These are phyloP conservation scores for Cylloceria caligata DNA, from an alignment of 2,888 invertebrate genomes.

Conservation along the genomic window DNA sequence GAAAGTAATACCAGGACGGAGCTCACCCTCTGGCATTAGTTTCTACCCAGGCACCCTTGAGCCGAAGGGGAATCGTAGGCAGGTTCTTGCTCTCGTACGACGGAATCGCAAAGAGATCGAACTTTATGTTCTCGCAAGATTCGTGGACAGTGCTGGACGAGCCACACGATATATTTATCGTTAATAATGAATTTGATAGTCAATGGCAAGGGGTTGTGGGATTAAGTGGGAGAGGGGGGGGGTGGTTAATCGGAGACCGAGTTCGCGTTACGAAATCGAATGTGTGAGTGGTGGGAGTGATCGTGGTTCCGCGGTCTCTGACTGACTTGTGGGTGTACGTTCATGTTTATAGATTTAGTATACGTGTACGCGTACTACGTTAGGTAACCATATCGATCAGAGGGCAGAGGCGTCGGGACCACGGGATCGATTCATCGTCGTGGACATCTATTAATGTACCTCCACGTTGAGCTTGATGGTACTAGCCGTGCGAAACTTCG, in stretches of 20 bases:
- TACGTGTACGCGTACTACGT: not conserved
- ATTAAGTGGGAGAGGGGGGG: too few relatives aligned
- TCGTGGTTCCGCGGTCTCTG: slow-evolving; percentile 31
- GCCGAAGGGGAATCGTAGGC: not conserved
- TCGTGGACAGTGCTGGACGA: not conserved
- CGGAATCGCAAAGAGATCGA: not conserved
- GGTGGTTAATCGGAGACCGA: slow-evolving; percentile 28
- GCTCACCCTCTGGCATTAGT: too few relatives aligned
- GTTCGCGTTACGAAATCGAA: not conserved
- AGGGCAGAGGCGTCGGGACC: slow-evolving; percentile 5
- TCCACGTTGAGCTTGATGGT: slow-evolving; percentile 42
- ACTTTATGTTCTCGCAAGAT: not conserved
- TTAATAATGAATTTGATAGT: slow-evolving; percentile 28
- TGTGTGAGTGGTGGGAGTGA: not conserved
- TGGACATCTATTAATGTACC: slow-evolving; percentile 65
- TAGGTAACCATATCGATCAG: slow-evolving; percentile 46
- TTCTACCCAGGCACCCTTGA: too few relatives aligned
- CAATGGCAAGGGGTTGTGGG: not conserved
- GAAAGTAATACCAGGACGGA: not conserved
- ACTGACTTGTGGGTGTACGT: slow-evolving; percentile 8
- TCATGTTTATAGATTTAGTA: not conserved
- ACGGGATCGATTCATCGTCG: slow-evolving; percentile 61
- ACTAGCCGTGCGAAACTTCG: slow-evolving; percentile 46
- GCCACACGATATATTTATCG: slow-evolving; percentile 15
- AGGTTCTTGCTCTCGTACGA: not conserved